phyloP scores from a whole-genome alignment of 2,113 vertebrate species.

The Carassius auratus region DNA sequence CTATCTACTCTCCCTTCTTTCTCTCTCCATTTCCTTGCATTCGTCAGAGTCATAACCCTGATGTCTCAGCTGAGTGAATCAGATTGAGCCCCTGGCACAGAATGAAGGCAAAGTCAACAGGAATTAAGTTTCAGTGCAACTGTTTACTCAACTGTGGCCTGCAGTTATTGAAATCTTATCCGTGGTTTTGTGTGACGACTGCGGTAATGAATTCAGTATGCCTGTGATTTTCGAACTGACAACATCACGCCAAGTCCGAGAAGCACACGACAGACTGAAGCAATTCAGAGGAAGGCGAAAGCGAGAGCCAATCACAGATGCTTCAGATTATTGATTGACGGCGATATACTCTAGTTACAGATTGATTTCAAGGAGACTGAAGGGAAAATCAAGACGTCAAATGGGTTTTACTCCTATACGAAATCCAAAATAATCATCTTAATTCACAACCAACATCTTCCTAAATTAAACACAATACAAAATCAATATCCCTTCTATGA shows the following conservation, averaged over 20 bases:
- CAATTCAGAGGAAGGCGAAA: conserved; percentile 33
- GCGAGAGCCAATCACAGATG: conserved; percentile 25
- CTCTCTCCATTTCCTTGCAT: conserved; percentile 80
- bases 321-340: conserved; percentile 21
- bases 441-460: not conserved
- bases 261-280: conserved; percentile 39
- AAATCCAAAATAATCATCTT: not conserved
- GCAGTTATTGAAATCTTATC: conserved; percentile 99
- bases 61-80: conserved; percentile 92
- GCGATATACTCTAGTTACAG: conserved; percentile 34
- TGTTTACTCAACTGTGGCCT: conserved; percentile 99
- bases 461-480: conserved; percentile 4
- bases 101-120: conserved; percentile 99
- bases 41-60: conserved; percentile 94
- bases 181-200: conserved; percentile 98
- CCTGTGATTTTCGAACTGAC: conserved; percentile 89
- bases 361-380: conserved; percentile 19
- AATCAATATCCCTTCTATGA: conserved; percentile 10
- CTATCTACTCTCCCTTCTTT: conserved; percentile 48
- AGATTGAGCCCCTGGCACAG: conserved; percentile 94
- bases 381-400: conserved; percentile 16
- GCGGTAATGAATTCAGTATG: conserved; percentile 98
- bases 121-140: conserved; percentile 99
- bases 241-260: conserved; percentile 65
- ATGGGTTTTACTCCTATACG: not conserved